Percentiles rank a stretch among this genome's conserved stretches.
These are phyloP conservation scores for Phaethornis superciliosus DNA, from an alignment of 2,113 vertebrate species.

Conservation along the genomic window DNA sequence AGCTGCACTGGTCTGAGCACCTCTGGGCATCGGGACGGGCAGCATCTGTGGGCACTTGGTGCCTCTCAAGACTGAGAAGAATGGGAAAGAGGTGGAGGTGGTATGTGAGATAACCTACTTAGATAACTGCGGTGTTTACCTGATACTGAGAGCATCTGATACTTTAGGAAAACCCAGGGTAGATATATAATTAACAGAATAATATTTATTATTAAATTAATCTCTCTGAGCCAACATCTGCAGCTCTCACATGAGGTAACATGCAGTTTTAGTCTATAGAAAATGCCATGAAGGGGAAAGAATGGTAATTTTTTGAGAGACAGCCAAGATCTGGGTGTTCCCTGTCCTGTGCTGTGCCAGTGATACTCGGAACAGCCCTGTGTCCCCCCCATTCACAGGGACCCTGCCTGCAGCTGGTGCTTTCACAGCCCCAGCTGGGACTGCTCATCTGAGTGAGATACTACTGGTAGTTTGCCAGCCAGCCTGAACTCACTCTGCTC, in stretches of 20 bases:
- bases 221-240: neutral
- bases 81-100: neutral
- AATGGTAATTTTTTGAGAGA: neutral
- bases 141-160: neutral
- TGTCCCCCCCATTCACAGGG: neutral
- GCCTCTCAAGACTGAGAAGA: neutral
- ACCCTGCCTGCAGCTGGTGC: neutral
- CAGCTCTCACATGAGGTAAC: neutral
- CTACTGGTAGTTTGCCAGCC: neutral
- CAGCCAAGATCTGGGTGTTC: neutral
- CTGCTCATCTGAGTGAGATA: neutral
- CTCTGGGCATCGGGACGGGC: accelerated
- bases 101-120: neutral
- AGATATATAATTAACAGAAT: neutral
- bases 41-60: accelerated
- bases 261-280: neutral
- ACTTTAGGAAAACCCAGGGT: neutral
- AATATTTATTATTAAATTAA: neutral
- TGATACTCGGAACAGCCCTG: neutral
- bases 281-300: neutral
- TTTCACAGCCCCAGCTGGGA: neutral
- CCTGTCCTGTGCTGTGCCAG: neutral
- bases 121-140: neutral
- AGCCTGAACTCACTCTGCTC: neutral
- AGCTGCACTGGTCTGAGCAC: neutral